A percentile compares a stretch with the other conserved stretches of the same genome.
phyloP scores from a whole-genome alignment of 2,888 invertebrate genomes.

The Mesorhabditis belari region DNA sequence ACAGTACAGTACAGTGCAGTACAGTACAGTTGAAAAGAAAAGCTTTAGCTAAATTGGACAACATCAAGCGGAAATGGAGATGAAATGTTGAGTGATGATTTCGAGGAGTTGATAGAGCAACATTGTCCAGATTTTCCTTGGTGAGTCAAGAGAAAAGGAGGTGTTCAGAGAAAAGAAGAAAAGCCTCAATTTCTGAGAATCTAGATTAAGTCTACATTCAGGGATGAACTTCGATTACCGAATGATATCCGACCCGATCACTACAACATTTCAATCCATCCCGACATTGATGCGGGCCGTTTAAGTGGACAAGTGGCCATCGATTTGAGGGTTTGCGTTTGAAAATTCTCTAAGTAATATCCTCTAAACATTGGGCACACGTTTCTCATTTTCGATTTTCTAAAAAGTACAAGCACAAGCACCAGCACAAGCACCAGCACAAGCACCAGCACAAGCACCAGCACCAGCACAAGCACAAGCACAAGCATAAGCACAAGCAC shows the following conservation, averaged over 20 bases:
- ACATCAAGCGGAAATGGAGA: not conserved
- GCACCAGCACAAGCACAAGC: too few relatives aligned
- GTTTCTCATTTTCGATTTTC: not conserved
- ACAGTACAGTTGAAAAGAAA: too few relatives aligned
- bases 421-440: too few relatives aligned
- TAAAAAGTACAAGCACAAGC: too few relatives aligned
- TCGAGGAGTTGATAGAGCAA: not conserved
- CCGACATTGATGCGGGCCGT: conserved; percentile 21
- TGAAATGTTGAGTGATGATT: not conserved
- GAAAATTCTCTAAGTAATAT: conserved; percentile 6
- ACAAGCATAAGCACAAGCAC: too few relatives aligned
- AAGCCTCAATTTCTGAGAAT: too few relatives aligned
- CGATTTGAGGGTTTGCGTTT: conserved; percentile 10
- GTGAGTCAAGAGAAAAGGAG: not conserved
- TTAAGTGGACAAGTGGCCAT: conserved; percentile 24
- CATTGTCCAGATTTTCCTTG: not conserved
- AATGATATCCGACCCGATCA: conserved; percentile 41
- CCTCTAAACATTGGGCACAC: not conserved
- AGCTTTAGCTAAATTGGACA: too few relatives aligned
- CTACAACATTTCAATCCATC: conserved; percentile 34
- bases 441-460: too few relatives aligned
- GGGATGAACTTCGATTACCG: conserved; percentile 54
- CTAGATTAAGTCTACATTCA: too few relatives aligned
- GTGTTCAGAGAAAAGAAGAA: too few relatives aligned
- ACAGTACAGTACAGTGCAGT: too few relatives aligned